A percentile compares a stretch with the other conserved stretches of the same genome.
These are phyloP conservation scores for Campoplex nolae DNA, from an alignment of 2,888 invertebrate species.

Conservation along the genomic window DNA sequence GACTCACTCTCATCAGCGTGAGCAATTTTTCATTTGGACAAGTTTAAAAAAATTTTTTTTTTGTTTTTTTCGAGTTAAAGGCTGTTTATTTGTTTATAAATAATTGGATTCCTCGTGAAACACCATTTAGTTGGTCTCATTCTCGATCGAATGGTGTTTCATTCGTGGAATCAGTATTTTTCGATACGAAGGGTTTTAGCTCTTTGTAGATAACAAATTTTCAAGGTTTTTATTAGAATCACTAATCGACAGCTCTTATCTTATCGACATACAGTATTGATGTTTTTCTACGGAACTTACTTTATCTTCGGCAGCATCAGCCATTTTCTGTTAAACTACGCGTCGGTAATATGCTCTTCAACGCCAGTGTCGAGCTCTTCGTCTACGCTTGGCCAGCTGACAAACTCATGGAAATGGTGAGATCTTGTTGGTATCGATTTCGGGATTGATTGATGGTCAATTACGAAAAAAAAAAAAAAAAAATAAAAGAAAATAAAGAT, in stretches of 20 bases:
- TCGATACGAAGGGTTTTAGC: not conserved
- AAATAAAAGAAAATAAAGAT: too few species aligned
- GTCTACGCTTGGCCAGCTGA: conserved; percentile 78
- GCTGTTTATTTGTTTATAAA: too few species aligned
- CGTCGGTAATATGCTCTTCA: conserved; percentile 70
- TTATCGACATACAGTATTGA: not conserved
- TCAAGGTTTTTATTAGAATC: not conserved
- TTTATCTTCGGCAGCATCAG: conserved; percentile 68
- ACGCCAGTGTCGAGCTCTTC: conserved; percentile 75
- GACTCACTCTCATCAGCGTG: conserved; percentile 69
- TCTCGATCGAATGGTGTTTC: not conserved
- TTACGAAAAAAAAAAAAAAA: too few species aligned
- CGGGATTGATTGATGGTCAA: not conserved
- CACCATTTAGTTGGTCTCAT: not conserved
- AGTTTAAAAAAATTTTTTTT: not conserved
- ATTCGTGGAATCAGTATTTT: not conserved
- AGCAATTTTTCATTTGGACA: conserved; percentile 20
- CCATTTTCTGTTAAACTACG: conserved; percentile 71
- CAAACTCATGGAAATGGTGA: conserved; percentile 73
- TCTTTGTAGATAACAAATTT: not conserved
- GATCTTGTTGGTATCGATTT: not conserved
- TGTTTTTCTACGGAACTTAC: conserved; percentile 5
- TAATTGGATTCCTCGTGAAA: too few species aligned
- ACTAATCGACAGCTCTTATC: not conserved
- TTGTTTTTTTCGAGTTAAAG: too few species aligned